These are phyloP conservation scores for Macropodus opercularis DNA, from an alignment of 2,797 vertebrate genomes.

Conservation along the genomic window DNA sequence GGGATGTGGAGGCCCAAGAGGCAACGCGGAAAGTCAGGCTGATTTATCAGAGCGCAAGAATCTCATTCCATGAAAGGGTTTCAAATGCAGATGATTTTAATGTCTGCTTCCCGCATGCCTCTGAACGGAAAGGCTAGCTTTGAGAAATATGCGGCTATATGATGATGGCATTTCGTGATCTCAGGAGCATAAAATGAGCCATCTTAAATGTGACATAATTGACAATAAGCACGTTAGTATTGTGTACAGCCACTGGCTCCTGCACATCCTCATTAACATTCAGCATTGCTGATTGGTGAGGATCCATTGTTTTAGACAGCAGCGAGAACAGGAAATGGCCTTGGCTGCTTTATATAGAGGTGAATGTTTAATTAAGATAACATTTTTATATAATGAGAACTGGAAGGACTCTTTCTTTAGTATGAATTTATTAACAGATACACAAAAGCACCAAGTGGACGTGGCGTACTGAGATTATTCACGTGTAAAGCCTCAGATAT, in stretches of 20 bases:
- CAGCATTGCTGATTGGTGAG: slow-evolving; percentile 56
- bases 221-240: slow-evolving; percentile 40
- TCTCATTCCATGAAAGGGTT: slow-evolving; percentile 42
- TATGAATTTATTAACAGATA: slow-evolving; percentile 54
- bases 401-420: slow-evolving; percentile 29
- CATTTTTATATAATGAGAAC: slow-evolving; percentile 62
- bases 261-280: slow-evolving; percentile 61
- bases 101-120: not conserved
- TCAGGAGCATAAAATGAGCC: slow-evolving; percentile 4
- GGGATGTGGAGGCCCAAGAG: slow-evolving; percentile 43
- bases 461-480: slow-evolving; percentile 46
- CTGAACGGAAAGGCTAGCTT: not conserved
- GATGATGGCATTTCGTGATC: slow-evolving; percentile 10
- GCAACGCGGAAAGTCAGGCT: slow-evolving; percentile 25
- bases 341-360: slow-evolving; percentile 63
- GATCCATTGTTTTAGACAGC: slow-evolving; percentile 70
- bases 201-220: slow-evolving; percentile 27
- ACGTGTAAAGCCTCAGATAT: slow-evolving; percentile 41
- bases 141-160: slow-evolving; percentile 2
- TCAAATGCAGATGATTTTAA: slow-evolving; percentile 29
- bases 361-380: slow-evolving; percentile 79
- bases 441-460: slow-evolving; percentile 57
- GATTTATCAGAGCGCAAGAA: slow-evolving; percentile 49
- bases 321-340: slow-evolving; percentile 49
- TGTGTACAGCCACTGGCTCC: slow-evolving; percentile 48